Conservation (phyloP, 2,888 invertebrate genomes). For the Dynastes grantii region DNA sequence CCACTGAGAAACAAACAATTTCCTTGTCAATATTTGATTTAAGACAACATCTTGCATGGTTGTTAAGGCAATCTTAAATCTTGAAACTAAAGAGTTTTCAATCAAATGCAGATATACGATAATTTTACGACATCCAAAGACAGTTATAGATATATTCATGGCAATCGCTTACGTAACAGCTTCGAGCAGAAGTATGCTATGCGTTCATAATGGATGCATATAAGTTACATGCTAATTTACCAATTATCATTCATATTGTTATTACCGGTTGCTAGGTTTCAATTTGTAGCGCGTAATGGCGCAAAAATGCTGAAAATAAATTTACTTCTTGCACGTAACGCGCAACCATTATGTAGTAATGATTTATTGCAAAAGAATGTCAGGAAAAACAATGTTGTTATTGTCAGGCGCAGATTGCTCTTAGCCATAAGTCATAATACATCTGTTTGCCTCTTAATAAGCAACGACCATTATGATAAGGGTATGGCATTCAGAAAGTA, state of each 20-base stretch:
- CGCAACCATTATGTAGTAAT: neutral
- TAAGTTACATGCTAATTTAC: neutral
- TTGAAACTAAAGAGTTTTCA: too few relatives aligned
- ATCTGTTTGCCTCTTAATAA: slow-evolving; percentile 19
- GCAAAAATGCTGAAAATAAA: slow-evolving; percentile 12
- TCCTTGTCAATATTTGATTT: too few relatives aligned
- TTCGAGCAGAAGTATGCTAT: too few relatives aligned
- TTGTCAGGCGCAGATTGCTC: slow-evolving; percentile 17
- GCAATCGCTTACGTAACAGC: too few relatives aligned
- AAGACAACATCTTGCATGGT: too few relatives aligned
- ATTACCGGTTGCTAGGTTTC: neutral
- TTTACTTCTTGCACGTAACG: slow-evolving; percentile 8
- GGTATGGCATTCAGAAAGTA: slow-evolving; percentile 2
- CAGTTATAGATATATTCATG: too few relatives aligned
- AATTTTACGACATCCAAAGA: too few relatives aligned
- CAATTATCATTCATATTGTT: slow-evolving; percentile 11
- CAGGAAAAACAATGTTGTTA: slow-evolving; percentile 32
- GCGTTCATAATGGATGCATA: neutral
- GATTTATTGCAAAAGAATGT: slow-evolving; percentile 31
- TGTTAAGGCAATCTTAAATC: too few relatives aligned
- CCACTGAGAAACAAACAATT: too few relatives aligned
- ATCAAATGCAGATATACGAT: too few relatives aligned
- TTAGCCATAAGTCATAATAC: slow-evolving; percentile 21
- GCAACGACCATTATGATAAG: neutral
- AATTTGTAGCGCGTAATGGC: neutral